phyloP scores from a whole-genome alignment of 2,888 invertebrate genomes.

The Epinotia demarniana region DNA sequence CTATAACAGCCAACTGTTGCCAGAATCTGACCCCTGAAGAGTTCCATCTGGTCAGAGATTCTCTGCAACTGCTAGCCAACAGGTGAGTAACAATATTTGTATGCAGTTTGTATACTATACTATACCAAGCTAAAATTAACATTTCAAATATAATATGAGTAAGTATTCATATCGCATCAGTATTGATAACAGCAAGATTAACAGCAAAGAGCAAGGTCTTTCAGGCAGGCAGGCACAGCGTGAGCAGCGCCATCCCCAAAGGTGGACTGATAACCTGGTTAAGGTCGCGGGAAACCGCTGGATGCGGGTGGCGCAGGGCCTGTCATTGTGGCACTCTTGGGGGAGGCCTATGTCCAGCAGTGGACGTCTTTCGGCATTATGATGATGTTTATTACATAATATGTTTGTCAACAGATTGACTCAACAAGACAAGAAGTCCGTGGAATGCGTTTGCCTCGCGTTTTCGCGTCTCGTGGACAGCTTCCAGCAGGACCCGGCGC shows the following conservation, averaged over 20 bases:
- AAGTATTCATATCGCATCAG: no score
- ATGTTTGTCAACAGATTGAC: slow-evolving; percentile 82
- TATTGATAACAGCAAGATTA: no score
- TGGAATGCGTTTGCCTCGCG: slow-evolving; percentile 98
- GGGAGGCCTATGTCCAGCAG: no score
- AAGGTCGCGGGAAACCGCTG: no score
- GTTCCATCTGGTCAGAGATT: slow-evolving; percentile 96
- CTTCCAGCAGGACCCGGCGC: slow-evolving; percentile 95
- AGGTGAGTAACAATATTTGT: slow-evolving; percentile 60
- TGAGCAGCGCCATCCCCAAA: no score
- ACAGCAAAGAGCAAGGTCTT: no score
- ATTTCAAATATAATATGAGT: no score
- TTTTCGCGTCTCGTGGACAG: slow-evolving; percentile 98
- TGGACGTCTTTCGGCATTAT: no score
- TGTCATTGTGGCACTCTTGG: no score
- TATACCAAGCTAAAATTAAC: not conserved
- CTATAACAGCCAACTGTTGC: slow-evolving; percentile 99
- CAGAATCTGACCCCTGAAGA: slow-evolving; percentile 97
- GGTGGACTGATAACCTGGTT: no score
- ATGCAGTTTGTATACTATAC: not conserved
- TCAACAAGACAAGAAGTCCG: slow-evolving; percentile 98
- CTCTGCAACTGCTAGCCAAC: slow-evolving; percentile 92
- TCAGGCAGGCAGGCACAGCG: no score
- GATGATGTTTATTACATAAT: not conserved
- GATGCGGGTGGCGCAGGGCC: no score